Percentiles rank a stretch among this genome's conserved stretches.
Evolutionary conservation across 2,888 invertebrate species (phyloP).

Genomic region (Unio delphinus): DNA sequence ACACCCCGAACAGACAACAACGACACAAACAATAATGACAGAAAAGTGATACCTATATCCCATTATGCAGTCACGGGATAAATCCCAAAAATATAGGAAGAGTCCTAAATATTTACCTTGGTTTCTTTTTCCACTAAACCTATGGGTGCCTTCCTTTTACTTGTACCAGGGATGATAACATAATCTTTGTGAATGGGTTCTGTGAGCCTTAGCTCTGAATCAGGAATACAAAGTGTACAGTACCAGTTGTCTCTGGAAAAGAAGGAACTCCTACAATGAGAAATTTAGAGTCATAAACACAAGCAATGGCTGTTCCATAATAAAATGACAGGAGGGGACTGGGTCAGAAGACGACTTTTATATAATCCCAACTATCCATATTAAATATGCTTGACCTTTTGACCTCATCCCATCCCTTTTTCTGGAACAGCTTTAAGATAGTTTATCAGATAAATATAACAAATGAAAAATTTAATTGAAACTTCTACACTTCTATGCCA

Average conservation of each 20-base stretch:
- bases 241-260: slow-evolving; percentile 85
- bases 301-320: neutral
- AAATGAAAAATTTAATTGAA: too few relatives aligned
- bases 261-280: slow-evolving; percentile 3
- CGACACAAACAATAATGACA: too few relatives aligned
- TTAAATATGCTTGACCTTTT: too few relatives aligned
- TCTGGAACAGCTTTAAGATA: too few relatives aligned
- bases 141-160: slow-evolving; percentile 70
- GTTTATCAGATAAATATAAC: too few relatives aligned
- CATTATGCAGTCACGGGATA: too few relatives aligned
- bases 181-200: slow-evolving; percentile 39
- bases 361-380: too few relatives aligned
- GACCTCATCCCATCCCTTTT: too few relatives aligned
- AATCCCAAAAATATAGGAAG: neutral
- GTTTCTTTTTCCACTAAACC: slow-evolving; percentile 64
- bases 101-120: slow-evolving; percentile 44
- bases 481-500: too few relatives aligned
- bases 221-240: slow-evolving; percentile 89
- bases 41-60: neutral
- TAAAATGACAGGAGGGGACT: too few relatives aligned
- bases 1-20: too few relatives aligned
- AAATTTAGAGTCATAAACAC: neutral
- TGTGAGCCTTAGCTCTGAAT: slow-evolving; percentile 70
- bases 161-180: slow-evolving; percentile 40
- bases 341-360: too few relatives aligned